Base-by-base conservation (phyloP, 2,113 vertebrate species). In the Hiodon tergisus region DNA sequence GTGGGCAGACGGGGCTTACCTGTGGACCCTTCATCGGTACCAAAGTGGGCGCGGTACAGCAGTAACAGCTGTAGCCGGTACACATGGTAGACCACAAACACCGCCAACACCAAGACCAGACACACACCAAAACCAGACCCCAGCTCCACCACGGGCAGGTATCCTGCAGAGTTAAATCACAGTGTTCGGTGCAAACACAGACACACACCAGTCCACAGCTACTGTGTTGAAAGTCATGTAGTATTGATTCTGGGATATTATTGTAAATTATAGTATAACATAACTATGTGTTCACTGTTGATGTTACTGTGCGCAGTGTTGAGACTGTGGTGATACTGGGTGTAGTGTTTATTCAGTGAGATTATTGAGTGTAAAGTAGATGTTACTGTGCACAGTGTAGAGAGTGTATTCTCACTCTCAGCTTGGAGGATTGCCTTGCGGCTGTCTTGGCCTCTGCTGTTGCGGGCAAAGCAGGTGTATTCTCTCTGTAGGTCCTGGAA, bases 11-110 rank as follows among this genome's bases (percentile, higher is more conserved):
- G n/a, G 7, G 48, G 59, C 87, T 89, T 88, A 98, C 96, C 97
- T 81, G 93, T 89, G 86, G 93, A 88, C 0, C 94, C 91, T 90
- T 98, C 96, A 58, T 97, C 95, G 0, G 94, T 94, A 78, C 96
- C 95, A 78, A 98, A 99, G 85, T 96, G 93, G 82, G 95, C 94
- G 4, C 97, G 90, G 57, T 99, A 99, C 78, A 99, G 91, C 62
- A 99, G 90, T 78, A 98, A 94, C 87, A 98, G 90, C 85, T 99
- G 96, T 71, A 99, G 82, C 95, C 96, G 95, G 85, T 95, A 99
- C 51, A 97, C 88, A 0, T 96, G 95, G 82, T 97, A 98, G 47
- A 96, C 0, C 2, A 94, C 83, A 5, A 96, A 94, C 73, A 98
- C 88, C 11, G 94, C 73, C 76, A 98, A 87, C 67, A 95, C 88